Percentiles rank a stretch among this genome's conserved stretches.
Evolutionary conservation across 1,140 invertebrate species (phyloP).

Genomic region (Macrotrachela quadricornifera): DNA sequence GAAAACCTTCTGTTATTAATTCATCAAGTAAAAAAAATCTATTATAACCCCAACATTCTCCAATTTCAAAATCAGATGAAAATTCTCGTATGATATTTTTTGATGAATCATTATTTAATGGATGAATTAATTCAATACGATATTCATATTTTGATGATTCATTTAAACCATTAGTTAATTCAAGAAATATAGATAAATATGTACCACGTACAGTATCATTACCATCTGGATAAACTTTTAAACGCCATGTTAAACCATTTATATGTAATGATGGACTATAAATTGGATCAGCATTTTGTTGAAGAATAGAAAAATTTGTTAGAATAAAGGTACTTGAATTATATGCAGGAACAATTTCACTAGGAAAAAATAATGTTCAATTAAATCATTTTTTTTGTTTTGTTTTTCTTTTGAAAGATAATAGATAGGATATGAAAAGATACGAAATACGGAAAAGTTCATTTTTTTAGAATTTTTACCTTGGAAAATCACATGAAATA

Average conservation of each 20-base stretch:
- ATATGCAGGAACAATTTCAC: slow-evolving; percentile 74
- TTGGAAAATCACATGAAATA: no score
- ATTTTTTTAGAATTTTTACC: no score
- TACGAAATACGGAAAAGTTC: no score
- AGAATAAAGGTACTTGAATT: slow-evolving; percentile 67
- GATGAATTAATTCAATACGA: slow-evolving; percentile 79
- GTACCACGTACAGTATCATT: slow-evolving; percentile 76
- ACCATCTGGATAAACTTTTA: slow-evolving; percentile 57
- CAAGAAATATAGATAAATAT: slow-evolving; percentile 74
- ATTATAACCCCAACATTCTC: slow-evolving; percentile 92
- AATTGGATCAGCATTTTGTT: slow-evolving; percentile 65
- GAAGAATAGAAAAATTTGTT: slow-evolving; percentile 58
- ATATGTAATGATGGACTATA: slow-evolving; percentile 66
- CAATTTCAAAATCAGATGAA: slow-evolving; percentile 80
- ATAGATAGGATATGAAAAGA: no score
- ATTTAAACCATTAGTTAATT: slow-evolving; percentile 63
- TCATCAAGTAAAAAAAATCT: slow-evolving; percentile 72
- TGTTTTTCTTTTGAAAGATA: no score
- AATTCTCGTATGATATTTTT: slow-evolving; percentile 70
- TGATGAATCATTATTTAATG: slow-evolving; percentile 53
- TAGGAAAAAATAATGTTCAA: no score
- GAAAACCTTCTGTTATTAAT: slow-evolving; percentile 65
- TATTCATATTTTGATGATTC: slow-evolving; percentile 84
- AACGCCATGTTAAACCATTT: slow-evolving; percentile 65
- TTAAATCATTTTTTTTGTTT: no score